These are phyloP conservation scores for Arrhamphus sclerolepis DNA, from an alignment of 2,797 vertebrate species.

Conservation along the genomic window DNA sequence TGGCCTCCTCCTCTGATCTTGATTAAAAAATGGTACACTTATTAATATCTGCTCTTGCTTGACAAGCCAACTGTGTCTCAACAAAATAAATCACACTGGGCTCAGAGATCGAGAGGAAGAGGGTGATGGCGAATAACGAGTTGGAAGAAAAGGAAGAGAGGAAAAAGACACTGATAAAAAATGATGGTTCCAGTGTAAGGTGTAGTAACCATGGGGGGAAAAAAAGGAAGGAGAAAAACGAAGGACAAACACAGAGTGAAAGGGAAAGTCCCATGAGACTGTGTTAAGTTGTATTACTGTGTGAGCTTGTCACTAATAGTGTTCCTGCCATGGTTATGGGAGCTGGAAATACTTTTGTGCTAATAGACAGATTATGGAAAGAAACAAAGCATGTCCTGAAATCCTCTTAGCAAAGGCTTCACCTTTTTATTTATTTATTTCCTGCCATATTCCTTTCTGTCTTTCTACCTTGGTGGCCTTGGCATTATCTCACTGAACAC, in stretches of 20 bases:
- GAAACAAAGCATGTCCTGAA: slow-evolving; percentile 85
- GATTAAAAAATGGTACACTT: slow-evolving; percentile 68
- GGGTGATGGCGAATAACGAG: slow-evolving; percentile 11
- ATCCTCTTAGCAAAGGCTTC: slow-evolving; percentile 81
- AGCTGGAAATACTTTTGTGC: slow-evolving; percentile 83
- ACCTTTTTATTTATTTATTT: slow-evolving; percentile 78
- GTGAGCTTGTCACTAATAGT: slow-evolving; percentile 81
- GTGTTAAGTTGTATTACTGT: slow-evolving; percentile 74
- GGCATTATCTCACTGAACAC: slow-evolving; percentile 70
- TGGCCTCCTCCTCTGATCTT: slow-evolving; percentile 53
- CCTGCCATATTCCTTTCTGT: slow-evolving; percentile 70
- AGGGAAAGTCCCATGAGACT: slow-evolving; percentile 73
- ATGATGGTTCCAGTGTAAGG: slow-evolving; percentile 15
- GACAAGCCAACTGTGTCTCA: slow-evolving; percentile 61
- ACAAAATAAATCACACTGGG: slow-evolving; percentile 32
- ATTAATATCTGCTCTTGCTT: slow-evolving; percentile 64
- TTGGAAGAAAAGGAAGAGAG: slow-evolving; percentile 7
- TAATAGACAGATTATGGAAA: slow-evolving; percentile 87
- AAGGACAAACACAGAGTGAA: slow-evolving; percentile 58
- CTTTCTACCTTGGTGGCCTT: slow-evolving; percentile 68
- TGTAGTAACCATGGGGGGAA: slow-evolving; percentile 25
- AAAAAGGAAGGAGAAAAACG: slow-evolving; percentile 26
- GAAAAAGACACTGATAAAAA: slow-evolving; percentile 8
- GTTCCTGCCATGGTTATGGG: slow-evolving; percentile 81
- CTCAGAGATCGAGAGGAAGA: slow-evolving; percentile 18